phyloP scores from a whole-genome alignment of 1,140 invertebrate genomes.

The Watersipora subatra region DNA sequence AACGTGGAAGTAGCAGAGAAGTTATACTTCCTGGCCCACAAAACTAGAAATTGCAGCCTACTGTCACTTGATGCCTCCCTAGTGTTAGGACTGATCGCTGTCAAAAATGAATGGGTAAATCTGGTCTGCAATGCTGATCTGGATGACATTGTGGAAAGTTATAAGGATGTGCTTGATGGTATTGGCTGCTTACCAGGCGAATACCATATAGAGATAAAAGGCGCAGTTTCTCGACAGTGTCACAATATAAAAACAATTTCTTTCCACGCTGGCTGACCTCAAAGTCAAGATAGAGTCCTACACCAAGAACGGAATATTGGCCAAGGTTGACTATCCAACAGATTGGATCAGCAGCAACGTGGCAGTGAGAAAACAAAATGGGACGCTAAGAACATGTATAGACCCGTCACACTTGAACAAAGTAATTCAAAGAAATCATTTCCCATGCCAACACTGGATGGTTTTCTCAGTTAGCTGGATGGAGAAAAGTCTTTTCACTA shows the following conservation, averaged over 20 bases:
- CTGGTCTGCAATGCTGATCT: neutral
- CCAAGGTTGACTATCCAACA: constrained; percentile 15
- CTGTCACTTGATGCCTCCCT: neutral
- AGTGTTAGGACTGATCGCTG: neutral
- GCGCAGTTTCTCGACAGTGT: neutral
- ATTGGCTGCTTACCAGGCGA: neutral
- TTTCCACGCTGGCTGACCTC: neutral
- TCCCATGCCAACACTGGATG: too few relatives aligned
- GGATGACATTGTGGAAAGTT: neutral
- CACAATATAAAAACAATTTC: neutral
- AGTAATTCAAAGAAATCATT: constrained; percentile 3
- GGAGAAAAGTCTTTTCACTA: neutral
- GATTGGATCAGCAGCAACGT: constrained; percentile 18
- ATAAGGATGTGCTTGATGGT: neutral
- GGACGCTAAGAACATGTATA: constrained; percentile 15
- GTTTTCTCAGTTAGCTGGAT: neutral
- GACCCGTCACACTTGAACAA: constrained; percentile 12
- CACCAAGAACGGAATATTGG: constrained; percentile 11
- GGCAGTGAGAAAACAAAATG: constrained; percentile 12
- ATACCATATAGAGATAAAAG: neutral
- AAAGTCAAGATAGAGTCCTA: neutral
- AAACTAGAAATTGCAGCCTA: neutral
- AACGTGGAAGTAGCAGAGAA: neutral
- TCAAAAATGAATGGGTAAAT: neutral
- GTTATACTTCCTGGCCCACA: neutral